Evolutionary conservation across 2,113 vertebrate species (phyloP).

Genomic region (Okapia johnstoni): DNA sequence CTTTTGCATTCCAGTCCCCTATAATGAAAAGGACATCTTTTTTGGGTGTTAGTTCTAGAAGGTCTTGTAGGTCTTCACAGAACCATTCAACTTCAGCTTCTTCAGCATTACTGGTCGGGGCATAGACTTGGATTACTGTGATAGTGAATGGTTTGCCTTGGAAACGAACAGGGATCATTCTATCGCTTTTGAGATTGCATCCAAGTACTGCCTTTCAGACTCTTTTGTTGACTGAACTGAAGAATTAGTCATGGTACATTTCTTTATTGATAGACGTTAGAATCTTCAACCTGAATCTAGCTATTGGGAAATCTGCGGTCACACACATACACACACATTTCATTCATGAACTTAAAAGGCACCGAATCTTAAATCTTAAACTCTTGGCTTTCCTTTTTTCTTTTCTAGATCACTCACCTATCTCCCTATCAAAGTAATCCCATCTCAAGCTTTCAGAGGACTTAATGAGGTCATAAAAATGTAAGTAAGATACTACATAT

Average conservation of each 20-base stretch:
- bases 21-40: too few relatives aligned
- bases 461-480: slow-evolving; percentile 87
- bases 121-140: too few relatives aligned
- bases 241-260: neutral
- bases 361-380: slow-evolving; percentile 22
- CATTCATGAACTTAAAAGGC: slow-evolving; percentile 33
- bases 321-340: neutral
- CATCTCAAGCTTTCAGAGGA: slow-evolving; percentile 87
- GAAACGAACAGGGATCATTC: too few relatives aligned
- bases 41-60: too few relatives aligned
- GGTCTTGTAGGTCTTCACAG: too few relatives aligned
- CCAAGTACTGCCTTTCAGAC: too few relatives aligned
- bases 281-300: neutral
- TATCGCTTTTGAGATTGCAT: too few relatives aligned
- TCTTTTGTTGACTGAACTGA: neutral
- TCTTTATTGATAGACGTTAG: neutral
- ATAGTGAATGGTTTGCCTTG: too few relatives aligned
- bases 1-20: too few relatives aligned
- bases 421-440: slow-evolving; percentile 86
- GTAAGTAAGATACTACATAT: slow-evolving; percentile 81
- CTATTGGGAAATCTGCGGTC: neutral
- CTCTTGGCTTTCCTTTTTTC: slow-evolving; percentile 52
- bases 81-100: too few relatives aligned
- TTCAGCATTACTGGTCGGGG: too few relatives aligned
- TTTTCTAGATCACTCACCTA: slow-evolving; percentile 85